These are phyloP conservation scores for Sebastes baramenuke DNA, from an alignment of 2,797 vertebrate species.

Conservation along the genomic window DNA sequence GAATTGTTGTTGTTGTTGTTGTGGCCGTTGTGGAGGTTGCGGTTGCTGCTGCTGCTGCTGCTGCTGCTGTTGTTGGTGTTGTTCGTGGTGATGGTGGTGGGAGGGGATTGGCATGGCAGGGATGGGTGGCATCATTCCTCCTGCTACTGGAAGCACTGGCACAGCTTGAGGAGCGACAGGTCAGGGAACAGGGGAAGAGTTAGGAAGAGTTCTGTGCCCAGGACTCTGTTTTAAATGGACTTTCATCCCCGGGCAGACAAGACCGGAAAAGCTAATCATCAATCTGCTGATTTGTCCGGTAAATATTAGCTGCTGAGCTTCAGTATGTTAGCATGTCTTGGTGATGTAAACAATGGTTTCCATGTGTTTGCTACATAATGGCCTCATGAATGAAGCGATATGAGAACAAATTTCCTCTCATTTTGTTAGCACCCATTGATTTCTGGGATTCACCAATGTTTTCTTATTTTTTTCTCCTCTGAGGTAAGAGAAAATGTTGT, in stretches of 20 bases:
- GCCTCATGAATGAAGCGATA: too few species aligned
- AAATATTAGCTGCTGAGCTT: background rate
- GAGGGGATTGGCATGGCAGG: conserved; percentile 80
- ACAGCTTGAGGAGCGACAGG: conserved; percentile 77
- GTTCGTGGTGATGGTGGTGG: conserved; percentile 73
- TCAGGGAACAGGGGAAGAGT: conserved; percentile 31
- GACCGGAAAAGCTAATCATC: background rate
- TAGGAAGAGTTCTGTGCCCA: background rate
- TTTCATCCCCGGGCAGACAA: background rate
- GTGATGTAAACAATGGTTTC: background rate
- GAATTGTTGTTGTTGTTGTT: conserved; percentile 33
- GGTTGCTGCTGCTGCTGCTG: background rate
- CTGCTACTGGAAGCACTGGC: conserved; percentile 84
- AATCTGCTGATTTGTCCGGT: background rate
- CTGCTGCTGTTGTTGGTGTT: conserved; percentile 51
- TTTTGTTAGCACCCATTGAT: too few species aligned
- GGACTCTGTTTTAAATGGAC: background rate
- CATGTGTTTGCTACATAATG: background rate
- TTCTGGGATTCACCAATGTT: too few species aligned
- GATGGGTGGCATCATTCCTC: conserved; percentile 84
- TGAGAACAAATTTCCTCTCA: too few species aligned
- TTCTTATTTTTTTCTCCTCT: too few species aligned
- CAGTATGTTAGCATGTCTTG: background rate
- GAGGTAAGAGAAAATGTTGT: too few species aligned
- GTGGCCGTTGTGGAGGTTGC: background rate